Evolutionary conservation across 1,140 invertebrate species (phyloP).

Genomic region (Araneus ventricosus): DNA sequence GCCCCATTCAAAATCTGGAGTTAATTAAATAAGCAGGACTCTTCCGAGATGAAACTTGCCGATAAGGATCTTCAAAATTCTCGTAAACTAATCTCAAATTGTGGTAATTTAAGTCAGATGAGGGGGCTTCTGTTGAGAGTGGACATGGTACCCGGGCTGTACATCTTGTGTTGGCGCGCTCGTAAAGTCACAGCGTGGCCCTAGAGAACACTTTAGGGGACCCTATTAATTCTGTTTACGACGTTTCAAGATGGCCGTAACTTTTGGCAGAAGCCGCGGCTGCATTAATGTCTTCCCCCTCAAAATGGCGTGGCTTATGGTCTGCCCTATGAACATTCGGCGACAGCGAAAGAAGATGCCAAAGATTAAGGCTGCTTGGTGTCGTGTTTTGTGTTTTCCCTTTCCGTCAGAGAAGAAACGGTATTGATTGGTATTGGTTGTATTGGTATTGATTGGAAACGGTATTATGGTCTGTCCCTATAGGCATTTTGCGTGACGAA

Average conservation of each 20-base stretch:
- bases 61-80: constrained; percentile 65
- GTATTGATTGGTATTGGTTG: no score
- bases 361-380: neutral
- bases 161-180: neutral
- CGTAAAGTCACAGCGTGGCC: constrained; percentile 51
- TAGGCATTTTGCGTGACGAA: no score
- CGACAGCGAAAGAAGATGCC: neutral
- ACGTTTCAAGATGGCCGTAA: constrained; percentile 53
- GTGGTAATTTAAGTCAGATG: constrained; percentile 43
- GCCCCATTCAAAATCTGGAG: constrained; percentile 35
- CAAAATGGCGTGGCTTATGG: neutral
- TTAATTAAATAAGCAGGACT: constrained; percentile 66
- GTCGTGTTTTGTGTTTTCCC: neutral
- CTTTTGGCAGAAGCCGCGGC: constrained; percentile 1
- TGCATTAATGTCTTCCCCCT: neutral
- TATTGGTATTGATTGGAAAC: no score
- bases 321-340: neutral
- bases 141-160: constrained; percentile 25
- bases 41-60: constrained; percentile 40
- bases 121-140: neutral
- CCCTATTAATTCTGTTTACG: constrained; percentile 58
- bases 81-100: constrained; percentile 68
- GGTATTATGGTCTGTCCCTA: no score
- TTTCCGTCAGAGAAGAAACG: no score
- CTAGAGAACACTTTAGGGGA: constrained; percentile 35